A percentile compares a stretch with the other conserved stretches of the same genome.
These are phyloP conservation scores for Griposia aprilina DNA, from an alignment of 2,888 invertebrate species.

Conservation along the genomic window DNA sequence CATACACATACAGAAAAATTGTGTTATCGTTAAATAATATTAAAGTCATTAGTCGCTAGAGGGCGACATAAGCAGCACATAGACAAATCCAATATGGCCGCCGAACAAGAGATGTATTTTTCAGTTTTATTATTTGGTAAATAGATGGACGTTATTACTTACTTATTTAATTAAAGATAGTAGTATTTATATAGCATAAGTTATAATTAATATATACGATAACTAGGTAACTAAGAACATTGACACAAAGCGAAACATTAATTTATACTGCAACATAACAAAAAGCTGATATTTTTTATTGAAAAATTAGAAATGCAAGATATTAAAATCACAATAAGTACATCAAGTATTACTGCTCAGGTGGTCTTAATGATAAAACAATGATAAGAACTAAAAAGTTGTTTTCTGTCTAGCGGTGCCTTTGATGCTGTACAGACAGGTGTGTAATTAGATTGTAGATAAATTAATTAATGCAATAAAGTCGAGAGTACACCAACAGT, in stretches of 20 bases:
- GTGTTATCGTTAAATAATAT: constrained; percentile 43
- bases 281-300: constrained; percentile 26
- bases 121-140: neutral
- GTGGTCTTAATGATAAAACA: constrained; percentile 27
- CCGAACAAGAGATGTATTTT: constrained; percentile 40
- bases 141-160: constrained; percentile 9
- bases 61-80: constrained; percentile 71
- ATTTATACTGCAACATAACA: constrained; percentile 32
- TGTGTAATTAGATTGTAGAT: constrained; percentile 30
- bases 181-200: neutral
- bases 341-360: neutral
- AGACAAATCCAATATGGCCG: constrained; percentile 84
- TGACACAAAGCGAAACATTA: constrained; percentile 26
- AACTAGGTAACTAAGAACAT: constrained; percentile 30
- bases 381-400: constrained; percentile 36
- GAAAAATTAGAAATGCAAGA: constrained; percentile 4
- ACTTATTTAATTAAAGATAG: neutral
- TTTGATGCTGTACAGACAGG: constrained; percentile 29
- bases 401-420: constrained; percentile 33
- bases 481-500: constrained; percentile 32
- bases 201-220: neutral
- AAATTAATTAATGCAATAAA: constrained; percentile 37
- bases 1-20: constrained; percentile 30
- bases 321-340: constrained; percentile 12
- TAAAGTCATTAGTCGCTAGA: constrained; percentile 68